These are phyloP conservation scores for Zophobas morio DNA, from an alignment of 1,140 invertebrate species.

Conservation along the genomic window DNA sequence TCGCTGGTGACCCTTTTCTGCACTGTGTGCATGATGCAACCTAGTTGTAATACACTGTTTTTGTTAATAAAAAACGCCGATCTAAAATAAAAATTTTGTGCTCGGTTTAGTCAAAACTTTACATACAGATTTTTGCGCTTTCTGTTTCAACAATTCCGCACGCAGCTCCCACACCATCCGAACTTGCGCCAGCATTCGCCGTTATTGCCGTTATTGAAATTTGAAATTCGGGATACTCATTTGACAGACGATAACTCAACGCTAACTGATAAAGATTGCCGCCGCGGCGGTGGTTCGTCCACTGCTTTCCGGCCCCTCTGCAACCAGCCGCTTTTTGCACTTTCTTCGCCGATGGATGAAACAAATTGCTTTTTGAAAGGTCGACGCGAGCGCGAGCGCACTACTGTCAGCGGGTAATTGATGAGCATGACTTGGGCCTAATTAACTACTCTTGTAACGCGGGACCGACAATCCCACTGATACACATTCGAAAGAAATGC, in stretches of 20 bases:
- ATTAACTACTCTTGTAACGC: slow-evolving; percentile 18
- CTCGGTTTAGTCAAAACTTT: too few relatives aligned
- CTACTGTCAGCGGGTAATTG: slow-evolving; percentile 53
- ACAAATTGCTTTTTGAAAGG: slow-evolving; percentile 56
- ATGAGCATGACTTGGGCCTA: slow-evolving; percentile 45
- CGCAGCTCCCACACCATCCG: slow-evolving; percentile 64
- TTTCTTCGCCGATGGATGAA: slow-evolving; percentile 44
- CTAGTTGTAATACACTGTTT: too few relatives aligned
- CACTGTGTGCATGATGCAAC: too few relatives aligned
- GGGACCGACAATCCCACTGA: slow-evolving; percentile 19
- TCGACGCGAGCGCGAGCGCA: slow-evolving; percentile 41
- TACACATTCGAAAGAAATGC: not conserved
- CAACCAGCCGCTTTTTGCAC: slow-evolving; percentile 47
- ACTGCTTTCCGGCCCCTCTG: not conserved
- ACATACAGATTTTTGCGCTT: slow-evolving; percentile 49
- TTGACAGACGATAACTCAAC: slow-evolving; percentile 65
- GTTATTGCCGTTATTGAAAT: slow-evolving; percentile 63
- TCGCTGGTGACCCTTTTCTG: too few relatives aligned
- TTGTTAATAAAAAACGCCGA: too few relatives aligned
- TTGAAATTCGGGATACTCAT: slow-evolving; percentile 66
- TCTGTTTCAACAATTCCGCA: slow-evolving; percentile 69
- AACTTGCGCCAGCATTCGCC: slow-evolving; percentile 58
- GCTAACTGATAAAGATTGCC: slow-evolving; percentile 65
- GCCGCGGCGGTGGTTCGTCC: slow-evolving; percentile 12
- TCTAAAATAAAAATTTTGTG: too few relatives aligned